A percentile compares a stretch with the other conserved stretches of the same genome.
Conservation (phyloP, 53 echinoderm and acorn worm species). For the Echinometra lucunter region DNA sequence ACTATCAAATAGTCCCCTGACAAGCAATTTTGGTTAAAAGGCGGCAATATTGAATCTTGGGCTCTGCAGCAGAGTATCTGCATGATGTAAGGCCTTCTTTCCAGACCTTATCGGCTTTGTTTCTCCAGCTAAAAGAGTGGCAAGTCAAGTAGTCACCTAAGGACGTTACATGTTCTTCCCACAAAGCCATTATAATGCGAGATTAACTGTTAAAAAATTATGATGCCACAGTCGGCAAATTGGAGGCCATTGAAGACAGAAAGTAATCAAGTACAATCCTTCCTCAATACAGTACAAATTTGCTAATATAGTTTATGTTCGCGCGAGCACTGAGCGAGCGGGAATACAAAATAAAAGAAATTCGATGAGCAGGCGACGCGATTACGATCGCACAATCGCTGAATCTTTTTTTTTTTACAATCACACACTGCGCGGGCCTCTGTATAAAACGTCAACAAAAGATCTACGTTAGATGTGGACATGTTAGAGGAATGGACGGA, state of each 20-base stretch:
- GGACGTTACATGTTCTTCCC: too few relatives aligned
- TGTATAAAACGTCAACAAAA: neutral
- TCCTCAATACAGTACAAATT: neutral
- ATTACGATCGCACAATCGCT: neutral
- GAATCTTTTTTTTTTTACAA: neutral
- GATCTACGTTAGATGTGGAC: neutral
- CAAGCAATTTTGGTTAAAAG: neutral
- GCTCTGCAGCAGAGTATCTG: neutral
- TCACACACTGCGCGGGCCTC: neutral
- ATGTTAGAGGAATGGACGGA: neutral
- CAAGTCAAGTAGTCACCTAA: too few relatives aligned
- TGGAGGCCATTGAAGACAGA: neutral
- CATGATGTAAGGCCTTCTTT: too few relatives aligned
- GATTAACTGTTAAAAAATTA: too few relatives aligned
- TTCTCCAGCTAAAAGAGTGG: too few relatives aligned
- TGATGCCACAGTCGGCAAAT: too few relatives aligned
- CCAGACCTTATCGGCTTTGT: too few relatives aligned
- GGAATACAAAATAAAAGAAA: neutral
- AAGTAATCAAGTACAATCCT: neutral
- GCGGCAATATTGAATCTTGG: neutral
- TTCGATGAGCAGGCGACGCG: neutral
- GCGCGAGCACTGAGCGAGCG: neutral
- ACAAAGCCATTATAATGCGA: too few relatives aligned
- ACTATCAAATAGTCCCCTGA: neutral
- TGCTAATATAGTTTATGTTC: neutral